Evolutionary conservation across 2,888 invertebrate genomes (phyloP).

Genomic region (Spodoptera littoralis): DNA sequence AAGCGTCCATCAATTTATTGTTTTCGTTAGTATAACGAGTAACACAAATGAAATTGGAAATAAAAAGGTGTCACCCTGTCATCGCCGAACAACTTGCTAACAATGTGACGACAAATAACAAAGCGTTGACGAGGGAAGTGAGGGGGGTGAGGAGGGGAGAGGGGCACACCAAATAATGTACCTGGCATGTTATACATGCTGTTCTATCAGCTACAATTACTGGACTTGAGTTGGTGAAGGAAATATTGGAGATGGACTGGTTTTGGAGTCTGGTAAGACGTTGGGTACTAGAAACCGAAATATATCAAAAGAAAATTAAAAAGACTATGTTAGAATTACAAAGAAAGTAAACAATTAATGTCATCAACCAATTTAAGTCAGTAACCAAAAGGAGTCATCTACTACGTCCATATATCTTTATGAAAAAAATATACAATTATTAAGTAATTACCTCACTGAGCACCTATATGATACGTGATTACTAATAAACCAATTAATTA

Average conservation of each 20-base stretch:
- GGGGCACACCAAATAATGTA: slow-evolving; percentile 37
- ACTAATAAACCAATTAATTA: background rate
- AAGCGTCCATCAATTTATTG: slow-evolving; percentile 57
- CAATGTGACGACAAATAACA: slow-evolving; percentile 63
- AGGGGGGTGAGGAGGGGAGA: slow-evolving; percentile 3
- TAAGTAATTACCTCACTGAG: too few relatives aligned
- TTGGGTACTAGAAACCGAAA: too few relatives aligned
- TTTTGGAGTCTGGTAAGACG: background rate
- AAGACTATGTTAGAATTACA: too few relatives aligned
- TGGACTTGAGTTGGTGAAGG: slow-evolving; percentile 30
- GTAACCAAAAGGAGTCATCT: too few relatives aligned
- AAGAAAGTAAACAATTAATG: too few relatives aligned
- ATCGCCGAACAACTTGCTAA: slow-evolving; percentile 59
- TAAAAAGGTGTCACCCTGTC: slow-evolving; percentile 60
- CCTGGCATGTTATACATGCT: slow-evolving; percentile 48
- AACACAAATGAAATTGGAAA: slow-evolving; percentile 60
- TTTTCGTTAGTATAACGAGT: slow-evolving; percentile 59
- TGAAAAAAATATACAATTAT: too few relatives aligned
- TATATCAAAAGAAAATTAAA: too few relatives aligned
- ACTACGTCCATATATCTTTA: too few relatives aligned
- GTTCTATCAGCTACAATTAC: slow-evolving; percentile 44
- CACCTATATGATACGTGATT: too few relatives aligned
- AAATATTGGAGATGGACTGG: background rate
- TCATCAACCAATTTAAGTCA: too few relatives aligned
- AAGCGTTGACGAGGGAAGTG: slow-evolving; percentile 54